Percentiles rank a stretch among this genome's conserved stretches.
phyloP scores from a whole-genome alignment of 2,888 invertebrate species.

The Leptogaster cylindrica region DNA sequence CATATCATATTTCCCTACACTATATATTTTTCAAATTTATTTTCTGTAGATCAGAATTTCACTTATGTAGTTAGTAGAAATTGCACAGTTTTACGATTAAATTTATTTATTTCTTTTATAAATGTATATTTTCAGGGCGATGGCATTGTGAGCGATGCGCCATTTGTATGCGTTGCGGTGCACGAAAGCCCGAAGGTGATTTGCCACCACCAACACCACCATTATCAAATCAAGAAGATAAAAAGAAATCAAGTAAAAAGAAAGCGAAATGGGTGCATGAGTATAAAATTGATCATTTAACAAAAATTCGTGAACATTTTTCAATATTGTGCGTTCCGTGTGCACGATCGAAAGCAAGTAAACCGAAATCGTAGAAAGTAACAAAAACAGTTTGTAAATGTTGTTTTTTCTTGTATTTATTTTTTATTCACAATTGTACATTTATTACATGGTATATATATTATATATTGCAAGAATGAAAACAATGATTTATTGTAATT shows the following conservation, averaged over 20 bases:
- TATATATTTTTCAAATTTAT: too few relatives aligned
- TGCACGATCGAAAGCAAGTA: conserved; percentile 53
- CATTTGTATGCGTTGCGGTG: conserved; percentile 70
- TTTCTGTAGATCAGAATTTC: too few relatives aligned
- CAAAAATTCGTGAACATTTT: conserved; percentile 59
- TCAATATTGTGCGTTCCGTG: conserved; percentile 68
- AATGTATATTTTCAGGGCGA: conserved; percentile 64
- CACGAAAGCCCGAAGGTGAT: conserved; percentile 64
- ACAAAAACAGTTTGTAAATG: too few relatives aligned
- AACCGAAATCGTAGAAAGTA: conserved; percentile 22
- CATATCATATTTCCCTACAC: too few relatives aligned
- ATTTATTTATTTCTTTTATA: not conserved
- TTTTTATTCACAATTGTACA: too few relatives aligned
- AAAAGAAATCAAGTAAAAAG: conserved; percentile 56
- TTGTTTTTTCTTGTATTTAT: too few relatives aligned
- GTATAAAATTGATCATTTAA: conserved; percentile 59
- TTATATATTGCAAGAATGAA: conserved; percentile 12
- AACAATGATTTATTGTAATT: conserved; percentile 32
- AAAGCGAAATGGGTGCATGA: conserved; percentile 57
- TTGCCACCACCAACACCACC: conserved; percentile 47
- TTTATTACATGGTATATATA: too few relatives aligned
- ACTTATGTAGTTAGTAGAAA: too few relatives aligned
- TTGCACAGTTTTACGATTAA: not conserved
- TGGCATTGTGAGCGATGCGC: conserved; percentile 89
- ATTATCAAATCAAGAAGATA: conserved; percentile 57